phyloP scores from a whole-genome alignment of 1,140 invertebrate species.

The Ladona fulva region DNA sequence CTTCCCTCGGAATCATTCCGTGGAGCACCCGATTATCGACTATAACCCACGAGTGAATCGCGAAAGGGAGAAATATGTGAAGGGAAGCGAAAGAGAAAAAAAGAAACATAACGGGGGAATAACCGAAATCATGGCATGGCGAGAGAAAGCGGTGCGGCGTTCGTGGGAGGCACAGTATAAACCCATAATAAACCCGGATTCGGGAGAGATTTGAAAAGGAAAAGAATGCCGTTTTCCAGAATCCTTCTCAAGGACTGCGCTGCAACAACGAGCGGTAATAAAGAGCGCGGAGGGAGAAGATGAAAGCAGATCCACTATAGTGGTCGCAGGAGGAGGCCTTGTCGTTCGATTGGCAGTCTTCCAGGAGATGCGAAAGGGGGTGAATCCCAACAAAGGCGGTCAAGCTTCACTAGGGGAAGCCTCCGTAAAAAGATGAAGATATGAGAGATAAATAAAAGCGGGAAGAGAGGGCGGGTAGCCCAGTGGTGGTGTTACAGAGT shows the following conservation, averaged over 20 bases:
- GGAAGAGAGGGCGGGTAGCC: not conserved
- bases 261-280: not conserved
- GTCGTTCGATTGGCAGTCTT: not conserved
- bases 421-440: not conserved
- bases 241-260: not conserved
- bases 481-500: too few species aligned
- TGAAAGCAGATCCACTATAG: not conserved
- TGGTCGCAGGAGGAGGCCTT: not conserved
- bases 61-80: not conserved
- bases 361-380: not conserved
- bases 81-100: too few species aligned
- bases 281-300: not conserved
- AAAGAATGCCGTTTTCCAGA: not conserved
- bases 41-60: not conserved
- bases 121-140: too few species aligned
- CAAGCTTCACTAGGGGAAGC: not conserved
- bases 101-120: too few species aligned
- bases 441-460: constrained; percentile 1
- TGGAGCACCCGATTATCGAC: not conserved
- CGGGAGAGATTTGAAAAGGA: not conserved
- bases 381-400: not conserved
- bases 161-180: not conserved
- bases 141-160: too few species aligned
- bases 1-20: not conserved
- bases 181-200: not conserved